Evolutionary conservation across 2,797 vertebrate species (phyloP).

Genomic region (Lepilemur septentrionalis): DNA sequence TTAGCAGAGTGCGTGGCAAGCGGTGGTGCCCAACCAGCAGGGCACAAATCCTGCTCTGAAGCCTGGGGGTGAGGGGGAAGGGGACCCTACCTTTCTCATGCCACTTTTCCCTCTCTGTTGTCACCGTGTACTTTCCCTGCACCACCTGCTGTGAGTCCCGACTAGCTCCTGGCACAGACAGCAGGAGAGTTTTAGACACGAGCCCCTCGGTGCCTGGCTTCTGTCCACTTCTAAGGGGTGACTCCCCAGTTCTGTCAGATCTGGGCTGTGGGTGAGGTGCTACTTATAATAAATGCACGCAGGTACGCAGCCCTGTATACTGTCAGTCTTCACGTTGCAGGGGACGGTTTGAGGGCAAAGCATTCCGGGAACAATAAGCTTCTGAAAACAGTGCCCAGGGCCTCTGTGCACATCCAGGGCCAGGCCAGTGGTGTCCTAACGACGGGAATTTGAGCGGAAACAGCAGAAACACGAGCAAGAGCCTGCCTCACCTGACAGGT

Average conservation of each 20-base stretch:
- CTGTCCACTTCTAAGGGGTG: accelerated
- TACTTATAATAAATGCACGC: accelerated
- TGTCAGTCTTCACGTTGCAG: neutral
- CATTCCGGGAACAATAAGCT: neutral
- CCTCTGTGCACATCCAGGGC: neutral
- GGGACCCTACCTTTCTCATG: too few relatives aligned
- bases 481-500: neutral
- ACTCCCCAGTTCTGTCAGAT: neutral
- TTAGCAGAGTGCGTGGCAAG: neutral
- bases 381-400: neutral
- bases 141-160: accelerated
- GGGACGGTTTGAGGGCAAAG: too few relatives aligned
- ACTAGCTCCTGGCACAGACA: too few relatives aligned
- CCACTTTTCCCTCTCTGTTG: neutral
- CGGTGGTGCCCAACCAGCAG: accelerated
- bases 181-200: accelerated
- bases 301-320: accelerated
- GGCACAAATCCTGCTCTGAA: accelerated
- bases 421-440: accelerated
- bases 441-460: too few relatives aligned
- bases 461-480: neutral
- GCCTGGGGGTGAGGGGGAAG: neutral
- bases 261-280: accelerated
- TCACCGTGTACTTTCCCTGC: neutral
- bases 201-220: neutral